Evolutionary conservation across 2,113 vertebrate genomes (phyloP), one percentile per base, ranked within the genome.

Genomic region (Eurypyga helias): DNA sequence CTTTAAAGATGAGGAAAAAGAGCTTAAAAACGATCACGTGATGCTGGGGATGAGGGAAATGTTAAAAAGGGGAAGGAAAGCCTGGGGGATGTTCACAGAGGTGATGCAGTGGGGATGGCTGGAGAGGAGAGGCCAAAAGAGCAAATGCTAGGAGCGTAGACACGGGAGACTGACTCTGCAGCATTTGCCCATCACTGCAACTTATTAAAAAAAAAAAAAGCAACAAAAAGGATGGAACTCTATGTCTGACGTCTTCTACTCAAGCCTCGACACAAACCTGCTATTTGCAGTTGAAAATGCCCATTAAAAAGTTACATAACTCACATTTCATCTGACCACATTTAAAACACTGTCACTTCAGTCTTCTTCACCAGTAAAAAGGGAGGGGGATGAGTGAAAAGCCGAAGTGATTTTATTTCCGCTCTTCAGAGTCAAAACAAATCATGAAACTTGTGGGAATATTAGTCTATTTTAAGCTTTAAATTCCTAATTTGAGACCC

Each of bases 361-460:
- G 34, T 54, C 64, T 31, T 55, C 36, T 86, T 89, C 71, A 78
- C 9, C 33, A 90, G 79, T 25, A 75, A 76, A 46, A 77, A 70
- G 18, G 24, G 13, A 80, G 36, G 9, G 21, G 20, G n/a, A 23
- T 23, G 25, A 88, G 26, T 9, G 55, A 93, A 54, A 85, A 88
- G 73, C 36, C 5, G 5, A 77, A 94, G 20, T 20, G 14, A 65
- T 83, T 73, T 91, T 71, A 88, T 86, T 94, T 83, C 55, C 54
- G 46, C 34, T 81, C 55, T 81, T 92, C 67, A 61, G 71, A 96
- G 62, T 51, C 55, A 88, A 94, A 95, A 91, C 49, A 94, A 90
- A 52, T 43, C 17, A 43, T 2, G 5, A 80, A 86, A 88, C 23
- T 36, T 86, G n/a, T 51, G 38, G 52, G 65, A 94, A 58, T 76